Evolutionary conservation across 1,140 invertebrate species (phyloP), one percentile per base, ranked within the genome.

Genomic region (Adelges cooleyi): DNA sequence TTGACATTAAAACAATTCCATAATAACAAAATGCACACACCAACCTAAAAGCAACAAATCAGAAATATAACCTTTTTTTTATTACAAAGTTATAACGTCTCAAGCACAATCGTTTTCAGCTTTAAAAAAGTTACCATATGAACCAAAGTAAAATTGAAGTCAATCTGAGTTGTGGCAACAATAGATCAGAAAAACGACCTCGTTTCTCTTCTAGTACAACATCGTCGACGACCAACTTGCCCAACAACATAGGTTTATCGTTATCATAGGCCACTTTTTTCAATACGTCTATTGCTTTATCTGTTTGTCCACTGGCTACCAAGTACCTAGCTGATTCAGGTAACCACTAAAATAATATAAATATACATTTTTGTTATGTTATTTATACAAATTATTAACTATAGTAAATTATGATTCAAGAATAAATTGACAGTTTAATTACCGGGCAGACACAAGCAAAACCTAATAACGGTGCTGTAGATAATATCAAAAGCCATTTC

Each of bases 11-110:
- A 4, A 98, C 92, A 36, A 96, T 80, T 1, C 94, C 94, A 74
- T 97, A 97, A 74, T 98, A 98, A 70, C 90, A 94, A 77, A 97
- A 96, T 2, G 93, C 91, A 76, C 91, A 93, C 0, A 88, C 83
- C 78, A 92, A 86, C 91, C 91, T 93, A 72, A 48, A 74, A 77
- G 73, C 74, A 33, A 29, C n/a, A 50, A 17, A n/a, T n/a, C n/a
- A n/a, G n/a, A n/a, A n/a, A n/a, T n/a, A n/a, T n/a, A n/a, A n/a
- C n/a, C n/a, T n/a, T n/a, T n/a, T n/a, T n/a, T n/a, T n/a, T n/a
- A n/a, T n/a, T n/a, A n/a, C n/a, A n/a, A n/a, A n/a, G n/a, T n/a
- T n/a, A n/a, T n/a, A n/a, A n/a, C n/a, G n/a, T n/a, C n/a, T n/a
- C n/a, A n/a, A n/a, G n/a, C n/a, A n/a, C n/a, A n/a, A n/a, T n/a